A percentile compares a stretch with the other conserved stretches of the same genome.
Evolutionary conservation across 2,797 vertebrate species (phyloP).

Genomic region (Micrastur ruficollis): DNA sequence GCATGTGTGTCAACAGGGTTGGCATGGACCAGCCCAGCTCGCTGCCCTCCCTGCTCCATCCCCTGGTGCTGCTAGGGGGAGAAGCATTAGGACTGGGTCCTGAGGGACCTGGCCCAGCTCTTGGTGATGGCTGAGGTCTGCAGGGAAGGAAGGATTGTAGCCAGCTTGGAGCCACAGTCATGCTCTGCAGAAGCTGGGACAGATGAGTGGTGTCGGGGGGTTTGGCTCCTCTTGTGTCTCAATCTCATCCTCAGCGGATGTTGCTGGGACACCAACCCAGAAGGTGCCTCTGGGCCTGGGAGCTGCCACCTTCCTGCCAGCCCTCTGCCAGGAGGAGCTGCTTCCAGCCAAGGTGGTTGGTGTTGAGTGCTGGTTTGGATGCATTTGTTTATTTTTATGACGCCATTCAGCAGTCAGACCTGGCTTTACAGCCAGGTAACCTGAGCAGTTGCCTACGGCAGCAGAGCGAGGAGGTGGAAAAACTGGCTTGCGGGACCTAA

Average conservation of each 20-base stretch:
- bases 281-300: not conserved
- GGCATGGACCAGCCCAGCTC: not conserved
- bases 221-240: not conserved
- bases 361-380: not conserved
- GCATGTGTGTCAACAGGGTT: rapidly evolving
- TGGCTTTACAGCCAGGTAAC: not conserved
- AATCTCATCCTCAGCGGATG: not conserved
- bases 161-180: not conserved
- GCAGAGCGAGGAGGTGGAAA: not conserved
- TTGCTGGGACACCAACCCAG: not conserved
- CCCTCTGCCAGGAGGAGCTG: not conserved
- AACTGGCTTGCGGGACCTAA: not conserved
- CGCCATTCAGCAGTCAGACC: not conserved
- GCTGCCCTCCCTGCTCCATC: not conserved
- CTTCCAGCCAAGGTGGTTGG: not conserved
- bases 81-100: not conserved
- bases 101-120: not conserved
- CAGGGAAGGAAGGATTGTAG: not conserved
- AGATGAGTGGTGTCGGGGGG: not conserved
- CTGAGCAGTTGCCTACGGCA: not conserved
- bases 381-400: not conserved
- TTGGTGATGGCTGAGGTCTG: not conserved
- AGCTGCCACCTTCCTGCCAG: not conserved
- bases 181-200: not conserved
- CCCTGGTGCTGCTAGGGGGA: not conserved